Base-by-base conservation (phyloP, 1,140 invertebrate species). In the Rhopalosiphum maidis region DNA sequence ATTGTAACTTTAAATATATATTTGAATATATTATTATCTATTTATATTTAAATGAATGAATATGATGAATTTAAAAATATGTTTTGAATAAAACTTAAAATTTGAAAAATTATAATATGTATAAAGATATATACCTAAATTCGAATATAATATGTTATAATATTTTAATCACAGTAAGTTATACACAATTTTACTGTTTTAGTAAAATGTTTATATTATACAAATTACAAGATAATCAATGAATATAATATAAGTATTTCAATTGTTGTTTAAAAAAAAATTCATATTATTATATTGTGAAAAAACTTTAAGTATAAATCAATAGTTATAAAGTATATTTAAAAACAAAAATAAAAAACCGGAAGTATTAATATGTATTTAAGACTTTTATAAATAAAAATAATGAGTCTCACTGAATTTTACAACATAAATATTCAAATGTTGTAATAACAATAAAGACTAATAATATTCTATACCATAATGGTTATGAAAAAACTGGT, bases 401-500 rank as follows among this genome's bases (percentile, higher is more conserved):
- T 68, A 68, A 68, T n/a, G 60, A 15, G 60, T 15, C 5, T 18
- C 30, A 5, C 30, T 68, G 60, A n/a, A 68, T 68, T 68, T 68
- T 68, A n/a, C 30, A n/a, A 60, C 55, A 85, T 41, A 23, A 41
- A 46, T 37, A 43, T 87, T 30, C 43, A 87, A n/a, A 87, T 87
- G 25, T 30, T 18, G 43, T 48, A n/a, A 87, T 48, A 35, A 87
- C 43, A 87, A 87, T 87, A 46, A 48, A 48, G 48, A 46, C 43
- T 87, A 87, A 25, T 43, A 87, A 30, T 18, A n/a, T 30, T 87
- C 30, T 30, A 87, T 46, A 87, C 43, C 43, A 87, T 87, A n/a
- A 87, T 87, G 21, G 43, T 30, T 46, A 41, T 85, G 30, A 48
- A 46, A 87, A 87, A 87, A 87, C 85, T 87, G 85, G 85, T 87